Evolutionary conservation across 2,888 invertebrate genomes (phyloP).

Genomic region (Dryadula phaetusa): DNA sequence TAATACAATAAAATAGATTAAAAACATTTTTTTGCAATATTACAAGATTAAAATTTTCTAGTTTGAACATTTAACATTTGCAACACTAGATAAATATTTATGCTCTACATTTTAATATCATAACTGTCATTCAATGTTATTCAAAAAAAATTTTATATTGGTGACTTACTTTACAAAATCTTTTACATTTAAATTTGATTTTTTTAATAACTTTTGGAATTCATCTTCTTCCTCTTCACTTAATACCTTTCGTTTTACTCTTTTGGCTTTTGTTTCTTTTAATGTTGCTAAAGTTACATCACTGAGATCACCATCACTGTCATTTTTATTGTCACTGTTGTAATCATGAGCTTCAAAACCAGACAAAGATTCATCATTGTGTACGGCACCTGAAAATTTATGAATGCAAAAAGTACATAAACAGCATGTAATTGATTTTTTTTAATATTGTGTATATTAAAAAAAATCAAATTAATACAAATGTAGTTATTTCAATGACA

Average conservation of each 20-base stretch:
- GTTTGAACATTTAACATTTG: too few species aligned
- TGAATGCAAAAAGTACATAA: constrained; percentile 13
- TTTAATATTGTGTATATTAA: not conserved
- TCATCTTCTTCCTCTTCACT: constrained; percentile 58
- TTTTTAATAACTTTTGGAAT: constrained; percentile 64
- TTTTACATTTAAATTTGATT: constrained; percentile 65
- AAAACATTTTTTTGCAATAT: too few species aligned
- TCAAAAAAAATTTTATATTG: not conserved
- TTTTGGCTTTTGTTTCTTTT: constrained; percentile 62
- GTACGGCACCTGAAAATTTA: constrained; percentile 58
- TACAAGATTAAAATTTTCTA: too few species aligned
- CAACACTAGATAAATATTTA: not conserved
- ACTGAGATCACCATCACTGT: constrained; percentile 59
- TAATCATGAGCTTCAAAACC: constrained; percentile 55
- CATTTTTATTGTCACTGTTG: constrained; percentile 48
- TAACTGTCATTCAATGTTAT: too few species aligned
- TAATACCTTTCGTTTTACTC: constrained; percentile 56
- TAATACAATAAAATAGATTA: not conserved
- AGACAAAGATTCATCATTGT: constrained; percentile 56
- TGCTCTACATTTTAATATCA: too few species aligned
- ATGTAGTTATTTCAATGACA: too few species aligned
- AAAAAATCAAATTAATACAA: too few species aligned
- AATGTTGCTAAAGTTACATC: constrained; percentile 68
- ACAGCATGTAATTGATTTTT: too few species aligned
- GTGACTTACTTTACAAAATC: constrained; percentile 62